Conservation (phyloP, 2,888 invertebrate genomes). For the Octodonta nipae region DNA sequence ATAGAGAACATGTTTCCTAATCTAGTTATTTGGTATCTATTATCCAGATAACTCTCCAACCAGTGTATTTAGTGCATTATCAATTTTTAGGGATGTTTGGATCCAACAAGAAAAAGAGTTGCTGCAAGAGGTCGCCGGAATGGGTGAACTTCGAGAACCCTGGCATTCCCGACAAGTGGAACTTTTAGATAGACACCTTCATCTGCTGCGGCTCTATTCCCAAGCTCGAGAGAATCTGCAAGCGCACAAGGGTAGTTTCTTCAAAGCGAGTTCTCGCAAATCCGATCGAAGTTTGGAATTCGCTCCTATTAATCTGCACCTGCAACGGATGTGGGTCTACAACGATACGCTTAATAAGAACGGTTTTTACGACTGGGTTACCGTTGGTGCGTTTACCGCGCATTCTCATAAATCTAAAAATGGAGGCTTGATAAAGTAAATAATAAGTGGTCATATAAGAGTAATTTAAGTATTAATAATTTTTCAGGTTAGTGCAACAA, state of each 20-base stretch:
- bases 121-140: constrained; percentile 74
- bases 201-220: constrained; percentile 70
- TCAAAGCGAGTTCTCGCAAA: constrained; percentile 55
- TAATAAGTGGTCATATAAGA: too few relatives aligned
- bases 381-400: constrained; percentile 85
- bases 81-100: constrained; percentile 59
- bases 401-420: constrained; percentile 72
- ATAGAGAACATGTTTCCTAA: too few relatives aligned
- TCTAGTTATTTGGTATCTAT: too few relatives aligned
- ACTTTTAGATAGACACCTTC: constrained; percentile 68
- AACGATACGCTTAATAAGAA: constrained; percentile 78
- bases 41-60: too few relatives aligned
- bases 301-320: constrained; percentile 80
- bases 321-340: constrained; percentile 88
- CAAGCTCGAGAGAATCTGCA: constrained; percentile 71
- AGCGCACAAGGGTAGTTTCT: constrained; percentile 45
- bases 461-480: too few relatives aligned
- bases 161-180: constrained; percentile 75
- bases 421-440: constrained; percentile 76
- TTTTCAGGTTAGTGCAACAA: constrained; percentile 59
- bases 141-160: constrained; percentile 73
- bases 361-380: constrained; percentile 76
- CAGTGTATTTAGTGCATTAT: background rate
- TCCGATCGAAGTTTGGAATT: constrained; percentile 76
- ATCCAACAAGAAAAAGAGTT: constrained; percentile 82